Base-by-base conservation (phyloP, 2,113 vertebrate species). In the Epinephelus lanceolatus region DNA sequence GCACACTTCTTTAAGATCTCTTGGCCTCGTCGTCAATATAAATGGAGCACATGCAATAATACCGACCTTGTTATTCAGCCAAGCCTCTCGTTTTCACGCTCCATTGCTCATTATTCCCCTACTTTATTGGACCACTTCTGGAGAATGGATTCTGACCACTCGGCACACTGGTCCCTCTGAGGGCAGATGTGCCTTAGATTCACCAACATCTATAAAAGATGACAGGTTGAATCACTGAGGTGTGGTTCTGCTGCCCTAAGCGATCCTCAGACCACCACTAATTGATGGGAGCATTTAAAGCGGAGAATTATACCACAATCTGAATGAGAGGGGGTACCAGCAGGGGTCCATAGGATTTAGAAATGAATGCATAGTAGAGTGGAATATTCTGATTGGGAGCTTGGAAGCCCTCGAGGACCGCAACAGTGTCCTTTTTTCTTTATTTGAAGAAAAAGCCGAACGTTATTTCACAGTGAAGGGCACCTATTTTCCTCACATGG, bases 261-360 rank as follows among this genome's bases (percentile, higher is more conserved):
- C 87, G 80, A 70, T 83, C 52, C 71, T 63, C 17, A 75, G 47
- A 25, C 74, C 42, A 1, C 53, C 12, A 8, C 84, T 89, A 93
- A 92, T 92, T 94, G 80, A 89, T 87, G 78, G 81, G 56, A 85
- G n/a, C 69, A 55, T 91, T 85, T 83, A 78, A 76, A 83, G 66
- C 62, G 27, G 42, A 70, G 60, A 76, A 81, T 76, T 73, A 81
- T 17, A 14, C 21, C 42, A 17, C 8, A n/a, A 37, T 82, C 11
- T 65, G 23, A 78, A 49, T 21, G 17, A 86, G 49, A 30, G 25
- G 55, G 55, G 14, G 37, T 52, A 49, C 55, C 49, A 42, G 30
- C 30, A 80, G 61, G 73, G 66, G 33, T 84, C 9, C 15, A 7
- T 23, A 4, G 37, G 45, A 63, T 55, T 82, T 73, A 71, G 61